phyloP scores from a whole-genome alignment of 2,797 vertebrate species.

The Vultur gryphus region DNA sequence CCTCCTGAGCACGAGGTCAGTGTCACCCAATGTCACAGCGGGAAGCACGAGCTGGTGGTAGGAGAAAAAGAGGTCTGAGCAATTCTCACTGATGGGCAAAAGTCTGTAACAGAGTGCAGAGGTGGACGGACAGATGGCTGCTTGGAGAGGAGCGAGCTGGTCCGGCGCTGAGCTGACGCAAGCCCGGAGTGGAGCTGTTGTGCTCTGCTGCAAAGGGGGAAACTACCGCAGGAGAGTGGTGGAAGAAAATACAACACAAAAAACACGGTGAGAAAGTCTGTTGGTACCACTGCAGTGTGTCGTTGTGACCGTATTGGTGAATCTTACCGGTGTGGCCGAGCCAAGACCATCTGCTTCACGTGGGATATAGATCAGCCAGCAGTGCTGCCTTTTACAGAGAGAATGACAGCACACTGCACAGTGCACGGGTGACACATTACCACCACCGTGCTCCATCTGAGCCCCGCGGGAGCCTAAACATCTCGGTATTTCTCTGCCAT shows the following conservation, averaged over 20 bases:
- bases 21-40: fast-evolving
- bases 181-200: not conserved
- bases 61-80: not conserved
- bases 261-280: not conserved
- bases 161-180: not conserved
- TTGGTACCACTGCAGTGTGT: not conserved
- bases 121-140: not conserved
- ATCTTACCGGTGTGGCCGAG: not conserved
- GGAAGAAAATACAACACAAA: not conserved
- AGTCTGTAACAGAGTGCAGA: not conserved
- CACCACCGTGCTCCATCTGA: too few relatives aligned
- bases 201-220: not conserved
- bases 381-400: not conserved
- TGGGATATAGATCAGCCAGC: not conserved
- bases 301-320: fast-evolving
- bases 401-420: not conserved
- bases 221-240: not conserved
- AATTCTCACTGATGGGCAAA: too few relatives aligned
- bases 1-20: not conserved
- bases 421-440: not conserved
- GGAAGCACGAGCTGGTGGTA: not conserved
- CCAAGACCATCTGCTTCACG: not conserved
- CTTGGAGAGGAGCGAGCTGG: not conserved
- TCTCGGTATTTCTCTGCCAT: not conserved
- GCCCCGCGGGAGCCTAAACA: not conserved